Conservation (phyloP, 2,888 invertebrate genomes). For the Malachius bipustulatus region DNA sequence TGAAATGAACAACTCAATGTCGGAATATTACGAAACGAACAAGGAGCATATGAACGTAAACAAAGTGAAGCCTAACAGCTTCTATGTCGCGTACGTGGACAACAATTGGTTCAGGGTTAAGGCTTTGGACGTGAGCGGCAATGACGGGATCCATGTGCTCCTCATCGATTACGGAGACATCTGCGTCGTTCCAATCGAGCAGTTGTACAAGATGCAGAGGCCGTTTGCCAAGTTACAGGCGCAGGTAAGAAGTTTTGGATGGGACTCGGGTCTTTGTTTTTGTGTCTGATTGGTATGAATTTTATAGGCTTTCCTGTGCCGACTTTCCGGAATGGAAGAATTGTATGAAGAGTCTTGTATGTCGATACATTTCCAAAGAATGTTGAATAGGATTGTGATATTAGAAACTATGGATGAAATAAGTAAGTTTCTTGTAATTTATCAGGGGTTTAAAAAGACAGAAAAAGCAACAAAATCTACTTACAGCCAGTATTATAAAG, state of each 20-base stretch:
- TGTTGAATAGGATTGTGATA: constrained; percentile 41
- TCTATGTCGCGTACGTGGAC: constrained; percentile 37
- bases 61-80: constrained; percentile 30
- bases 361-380: constrained; percentile 35
- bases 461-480: no score
- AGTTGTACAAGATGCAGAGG: constrained; percentile 49
- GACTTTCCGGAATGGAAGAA: constrained; percentile 59
- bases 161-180: constrained; percentile 69
- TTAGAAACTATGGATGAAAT: constrained; percentile 34
- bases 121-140: constrained; percentile 28
- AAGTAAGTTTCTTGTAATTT: not conserved
- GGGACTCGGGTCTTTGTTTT: not conserved
- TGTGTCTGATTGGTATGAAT: not conserved
- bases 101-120: constrained; percentile 39
- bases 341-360: constrained; percentile 33
- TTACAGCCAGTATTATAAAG: no score
- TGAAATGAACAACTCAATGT: constrained; percentile 34
- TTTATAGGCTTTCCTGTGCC: constrained; percentile 52
- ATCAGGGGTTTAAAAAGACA: no score
- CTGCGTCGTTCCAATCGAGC: constrained; percentile 41
- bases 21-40: constrained; percentile 29
- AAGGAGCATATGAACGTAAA: constrained; percentile 17
- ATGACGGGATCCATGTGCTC: constrained; percentile 40
- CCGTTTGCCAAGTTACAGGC: constrained; percentile 54
- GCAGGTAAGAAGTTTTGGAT: constrained; percentile 41